Evolutionary conservation across 2,797 vertebrate genomes (phyloP), one percentile per base, ranked within the genome.

Genomic region (Xerus rutilus): DNA sequence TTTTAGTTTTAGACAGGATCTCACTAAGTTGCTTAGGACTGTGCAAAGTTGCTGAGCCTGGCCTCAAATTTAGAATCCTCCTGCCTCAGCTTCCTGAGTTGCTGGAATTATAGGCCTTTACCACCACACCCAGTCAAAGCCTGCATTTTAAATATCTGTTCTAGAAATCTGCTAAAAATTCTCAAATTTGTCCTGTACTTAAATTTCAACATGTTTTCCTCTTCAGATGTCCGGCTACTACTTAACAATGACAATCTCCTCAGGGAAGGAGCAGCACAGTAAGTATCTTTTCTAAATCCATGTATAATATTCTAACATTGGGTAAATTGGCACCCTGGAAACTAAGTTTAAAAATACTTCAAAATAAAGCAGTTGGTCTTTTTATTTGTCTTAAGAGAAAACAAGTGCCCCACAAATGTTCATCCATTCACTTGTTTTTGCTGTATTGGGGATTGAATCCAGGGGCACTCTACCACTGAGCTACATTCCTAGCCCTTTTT

Each of bases 221-320:
- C 97, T 97, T 91, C 98, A 99, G 99, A 99, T 99, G 99, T 99
- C 89, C 99, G 99, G 96, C 98, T 99, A 97, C 98, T 99, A 98
- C 99, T 99, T 96, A 99, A 99, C 98, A 99, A 99, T 98, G 99
- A 99, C 98, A 99, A 99, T 98, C 99, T 99, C 96, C 99, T 99
- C 99, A 99, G 99, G 98, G 99, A 99, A 98, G 99, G 99, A 89
- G 99, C 99, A 17, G 99, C 99, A 89, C 99, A 99, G 99, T 99
- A 97, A 99, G 99, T 99, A 97, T 49, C 70, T 4, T 93, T 73
- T 52, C 39, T 69, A 89, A 93, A 86, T 79, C 0, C 32, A 18
- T 84, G 73, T 93, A 25, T 4, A 49, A 1, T 94, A 65, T 45
- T 86, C 43, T 86, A 89, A 91, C 47, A 21, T 59, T 84, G 20